Evolutionary conservation across 2,113 vertebrate species (phyloP), one percentile per base, ranked within the genome.

Genomic region (Aegotheles bennettii): DNA sequence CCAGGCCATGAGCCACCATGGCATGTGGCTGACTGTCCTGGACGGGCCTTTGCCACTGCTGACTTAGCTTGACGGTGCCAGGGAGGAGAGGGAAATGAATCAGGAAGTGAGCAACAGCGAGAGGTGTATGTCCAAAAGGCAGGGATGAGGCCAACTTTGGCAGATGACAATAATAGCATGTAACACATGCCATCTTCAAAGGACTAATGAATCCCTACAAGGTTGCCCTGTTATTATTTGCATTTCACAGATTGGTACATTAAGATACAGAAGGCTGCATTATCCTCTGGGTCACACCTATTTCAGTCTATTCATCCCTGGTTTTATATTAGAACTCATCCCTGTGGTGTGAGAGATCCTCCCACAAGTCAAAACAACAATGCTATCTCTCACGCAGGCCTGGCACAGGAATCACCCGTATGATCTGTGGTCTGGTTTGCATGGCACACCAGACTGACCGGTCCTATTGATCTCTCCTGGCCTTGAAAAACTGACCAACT

Each of bases 51-150:
- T 76, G 43, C 47, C 77, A 42, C 57, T 86, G 87, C 91, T 94
- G 89, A 95, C 93, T 93, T 95, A 48, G 93, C 87, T 64, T 88
- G 79, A 92, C 24, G 9, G 84, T 81, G 64, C 64, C 21, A 24
- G 95, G 94, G 93, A 97, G 96, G 94, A 96, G 95, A 38, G 94
- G 93, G 94, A 96, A 95, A 76, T 94, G 47, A 95, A 91, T 91
- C 96, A 96, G 93, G 87, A 92, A 87, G 60, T 95, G 96, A 97
- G 95, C 96, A 96, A 95, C 82, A 90, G 82, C 2, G 2, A 95
- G 69, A 94, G 83, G 83, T 87, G 47, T 74, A 83, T 51, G 59
- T 96, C 90, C 60, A 48, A 95, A 90, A 95, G 86, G 74, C 90
- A 94, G 90, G 90, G 93, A 95, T 67, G 90, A 92, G 65, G n/a